Evolutionary conservation across 2,797 vertebrate species (phyloP).

Genomic region (Cynopterus sphinx): DNA sequence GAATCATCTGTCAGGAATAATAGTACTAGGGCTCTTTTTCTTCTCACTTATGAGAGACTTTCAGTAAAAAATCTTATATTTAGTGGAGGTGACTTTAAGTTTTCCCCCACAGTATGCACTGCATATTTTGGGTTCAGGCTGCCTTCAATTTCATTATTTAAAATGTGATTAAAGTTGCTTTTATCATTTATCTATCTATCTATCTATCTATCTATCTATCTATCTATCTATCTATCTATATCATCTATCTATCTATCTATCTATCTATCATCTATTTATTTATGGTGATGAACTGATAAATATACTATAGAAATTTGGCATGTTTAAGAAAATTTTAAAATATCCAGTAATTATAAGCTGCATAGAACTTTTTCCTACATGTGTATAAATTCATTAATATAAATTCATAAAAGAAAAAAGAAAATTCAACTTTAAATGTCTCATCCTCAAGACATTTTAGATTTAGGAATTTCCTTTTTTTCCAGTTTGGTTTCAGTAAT

Average conservation of each 20-base stretch:
- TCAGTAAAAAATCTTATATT: not conserved
- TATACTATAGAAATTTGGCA: not conserved
- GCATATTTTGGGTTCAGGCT: not conserved
- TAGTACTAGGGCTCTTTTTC: not conserved
- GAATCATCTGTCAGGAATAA: not conserved
- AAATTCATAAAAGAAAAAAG: not conserved
- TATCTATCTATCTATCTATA: too few species aligned
- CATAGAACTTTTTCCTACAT: not conserved
- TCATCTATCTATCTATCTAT: too few species aligned
- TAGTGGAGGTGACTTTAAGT: not conserved
- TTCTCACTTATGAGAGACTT: not conserved
- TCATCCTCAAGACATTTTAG: not conserved
- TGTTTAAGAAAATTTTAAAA: not conserved
- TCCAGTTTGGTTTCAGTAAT: not conserved
- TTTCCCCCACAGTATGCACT: not conserved
- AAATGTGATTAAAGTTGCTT: not conserved
- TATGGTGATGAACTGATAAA: not conserved
- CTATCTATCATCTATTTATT: too few species aligned
- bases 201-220: too few species aligned
- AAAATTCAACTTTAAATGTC: not conserved
- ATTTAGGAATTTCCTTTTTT: not conserved
- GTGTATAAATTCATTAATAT: not conserved
- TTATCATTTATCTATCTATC: too few species aligned
- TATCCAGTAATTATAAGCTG: not conserved
- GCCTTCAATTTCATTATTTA: not conserved